Evolutionary conservation across 2,113 vertebrate species (phyloP).

Genomic region (Bubo bubo): DNA sequence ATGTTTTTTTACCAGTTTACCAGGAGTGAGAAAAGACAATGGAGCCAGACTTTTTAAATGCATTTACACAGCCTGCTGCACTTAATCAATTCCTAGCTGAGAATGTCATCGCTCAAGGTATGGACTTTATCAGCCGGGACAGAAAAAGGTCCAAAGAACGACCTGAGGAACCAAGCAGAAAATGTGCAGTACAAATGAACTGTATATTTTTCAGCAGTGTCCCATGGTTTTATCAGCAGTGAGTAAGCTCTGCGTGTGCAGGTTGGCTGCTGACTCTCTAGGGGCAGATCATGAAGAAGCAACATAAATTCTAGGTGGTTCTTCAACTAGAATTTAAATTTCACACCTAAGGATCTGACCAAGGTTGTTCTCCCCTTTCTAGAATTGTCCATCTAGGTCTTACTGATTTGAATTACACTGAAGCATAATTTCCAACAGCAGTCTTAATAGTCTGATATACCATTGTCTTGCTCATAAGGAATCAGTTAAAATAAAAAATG

Average conservation of each 20-base stretch:
- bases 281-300: background rate
- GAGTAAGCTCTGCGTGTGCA: background rate
- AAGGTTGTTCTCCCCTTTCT: background rate
- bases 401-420: background rate
- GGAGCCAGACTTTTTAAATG: conserved; percentile 52
- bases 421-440: background rate
- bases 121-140: background rate
- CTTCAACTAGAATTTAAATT: background rate
- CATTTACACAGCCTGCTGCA: conserved; percentile 22
- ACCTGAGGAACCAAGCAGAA: background rate
- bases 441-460: background rate
- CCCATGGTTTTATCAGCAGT: background rate
- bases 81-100: background rate
- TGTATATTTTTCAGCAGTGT: background rate
- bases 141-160: background rate
- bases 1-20: background rate
- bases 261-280: background rate
- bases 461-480: background rate
- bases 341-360: background rate
- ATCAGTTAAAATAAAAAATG: background rate
- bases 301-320: background rate
- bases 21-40: conserved; percentile 41
- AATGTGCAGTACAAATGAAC: background rate
- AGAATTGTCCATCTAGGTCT: background rate
- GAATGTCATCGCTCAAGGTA: conserved; percentile 46